These are phyloP conservation scores for Phoxinus phoxinus DNA, from an alignment of 2,113 vertebrate genomes.

Conservation along the genomic window DNA sequence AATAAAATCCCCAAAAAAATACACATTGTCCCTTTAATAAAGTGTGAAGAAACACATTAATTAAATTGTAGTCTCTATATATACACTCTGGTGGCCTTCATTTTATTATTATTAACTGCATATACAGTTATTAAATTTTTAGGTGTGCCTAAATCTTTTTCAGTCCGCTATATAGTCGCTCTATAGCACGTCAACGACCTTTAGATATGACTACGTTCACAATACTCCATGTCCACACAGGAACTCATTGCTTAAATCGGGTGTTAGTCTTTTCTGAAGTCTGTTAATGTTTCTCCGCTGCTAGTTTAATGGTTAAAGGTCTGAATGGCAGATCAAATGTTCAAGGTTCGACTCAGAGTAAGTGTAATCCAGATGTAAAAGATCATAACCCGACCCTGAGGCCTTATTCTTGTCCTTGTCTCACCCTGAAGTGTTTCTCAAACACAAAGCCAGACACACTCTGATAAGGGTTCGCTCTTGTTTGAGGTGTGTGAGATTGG, in stretches of 20 bases:
- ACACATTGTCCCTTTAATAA: no score
- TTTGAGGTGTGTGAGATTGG: not conserved
- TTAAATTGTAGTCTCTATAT: no score
- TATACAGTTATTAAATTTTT: not conserved
- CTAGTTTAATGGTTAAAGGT: not conserved
- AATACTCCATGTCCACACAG: not conserved
- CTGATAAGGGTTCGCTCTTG: not conserved
- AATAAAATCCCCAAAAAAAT: no score
- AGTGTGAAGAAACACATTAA: no score
- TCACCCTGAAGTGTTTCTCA: not conserved
- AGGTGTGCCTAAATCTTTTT: no score
- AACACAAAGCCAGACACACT: not conserved
- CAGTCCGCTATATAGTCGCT: not conserved
- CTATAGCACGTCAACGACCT: not conserved
- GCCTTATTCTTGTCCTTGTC: not conserved
- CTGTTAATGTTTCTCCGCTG: conserved; percentile 21
- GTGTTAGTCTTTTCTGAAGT: not conserved
- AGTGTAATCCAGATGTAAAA: not conserved
- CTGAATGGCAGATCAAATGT: not conserved
- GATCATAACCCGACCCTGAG: not conserved
- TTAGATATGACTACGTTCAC: not conserved
- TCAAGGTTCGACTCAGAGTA: not conserved
- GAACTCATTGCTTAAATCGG: not conserved
- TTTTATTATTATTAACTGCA: not conserved
- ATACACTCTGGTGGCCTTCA: not conserved